Evolutionary conservation across 2,113 vertebrate species (phyloP).

Genomic region (Lepisosteus oculatus): DNA sequence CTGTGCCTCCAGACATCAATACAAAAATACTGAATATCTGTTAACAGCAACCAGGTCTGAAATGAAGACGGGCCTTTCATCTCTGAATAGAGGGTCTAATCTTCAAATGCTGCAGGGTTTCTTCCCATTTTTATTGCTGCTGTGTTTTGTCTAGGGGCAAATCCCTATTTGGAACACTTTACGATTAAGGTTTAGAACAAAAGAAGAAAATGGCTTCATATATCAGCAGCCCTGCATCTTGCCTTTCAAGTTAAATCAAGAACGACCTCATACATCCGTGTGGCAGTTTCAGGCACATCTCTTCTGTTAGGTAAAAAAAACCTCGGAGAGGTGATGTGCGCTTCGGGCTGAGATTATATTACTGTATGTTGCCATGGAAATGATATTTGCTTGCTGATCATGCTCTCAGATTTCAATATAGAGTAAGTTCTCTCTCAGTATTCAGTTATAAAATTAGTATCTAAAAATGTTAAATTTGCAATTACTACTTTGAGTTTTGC

Average conservation of each 20-base stretch:
- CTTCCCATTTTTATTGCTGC: no score
- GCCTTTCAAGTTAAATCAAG: conserved; percentile 22
- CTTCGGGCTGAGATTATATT: no score
- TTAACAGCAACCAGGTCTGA: no score
- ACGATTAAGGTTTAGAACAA: conserved; percentile 56
- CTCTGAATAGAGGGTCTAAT: background rate
- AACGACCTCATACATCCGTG: background rate
- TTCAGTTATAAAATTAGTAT: background rate
- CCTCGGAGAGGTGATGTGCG: conserved; percentile 13
- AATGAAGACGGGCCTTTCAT: conserved; percentile 30
- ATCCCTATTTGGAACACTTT: conserved; percentile 47
- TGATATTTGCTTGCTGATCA: conserved; percentile 5
- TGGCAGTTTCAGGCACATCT: background rate
- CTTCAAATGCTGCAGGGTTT: conserved; percentile 36
- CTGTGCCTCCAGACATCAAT: conserved; percentile 6
- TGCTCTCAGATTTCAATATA: background rate
- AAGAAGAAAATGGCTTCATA: background rate
- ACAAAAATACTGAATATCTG: no score
- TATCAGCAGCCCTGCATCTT: conserved; percentile 15
- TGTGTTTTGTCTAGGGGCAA: conserved; percentile 18
- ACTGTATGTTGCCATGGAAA: conserved; percentile 27
- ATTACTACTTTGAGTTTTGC: conserved; percentile 4
- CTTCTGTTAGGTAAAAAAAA: conserved; percentile 19
- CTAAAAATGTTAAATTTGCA: conserved; percentile 10
- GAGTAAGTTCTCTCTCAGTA: background rate